Conservation (phyloP, 1,140 invertebrate species). For the Heliothis virescens region DNA sequence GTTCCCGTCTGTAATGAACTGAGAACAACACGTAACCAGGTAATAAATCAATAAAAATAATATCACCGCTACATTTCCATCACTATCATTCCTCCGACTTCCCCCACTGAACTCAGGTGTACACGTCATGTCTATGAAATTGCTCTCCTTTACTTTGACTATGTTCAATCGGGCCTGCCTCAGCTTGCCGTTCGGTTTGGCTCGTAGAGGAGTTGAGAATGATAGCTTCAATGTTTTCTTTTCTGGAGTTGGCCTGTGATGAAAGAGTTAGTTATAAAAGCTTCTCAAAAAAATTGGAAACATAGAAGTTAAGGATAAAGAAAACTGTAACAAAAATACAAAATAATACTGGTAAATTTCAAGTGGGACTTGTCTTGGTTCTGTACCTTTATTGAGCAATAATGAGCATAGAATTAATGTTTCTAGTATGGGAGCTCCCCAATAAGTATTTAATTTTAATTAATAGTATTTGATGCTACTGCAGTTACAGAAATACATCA, state of each 20-base stretch:
- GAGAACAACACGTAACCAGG: no score
- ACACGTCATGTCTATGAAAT: slow-evolving; percentile 70
- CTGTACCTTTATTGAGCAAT: no score
- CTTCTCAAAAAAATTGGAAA: neutral
- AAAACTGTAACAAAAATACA: no score
- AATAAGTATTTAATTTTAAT: no score
- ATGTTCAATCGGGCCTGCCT: slow-evolving; percentile 67
- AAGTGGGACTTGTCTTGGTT: no score
- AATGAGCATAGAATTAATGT: no score
- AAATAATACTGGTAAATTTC: no score
- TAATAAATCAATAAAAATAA: neutral
- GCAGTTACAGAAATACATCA: no score
- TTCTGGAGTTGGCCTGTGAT: slow-evolving; percentile 70
- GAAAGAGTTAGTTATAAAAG: slow-evolving; percentile 28
- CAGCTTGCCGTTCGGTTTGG: slow-evolving; percentile 57
- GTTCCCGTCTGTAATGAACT: no score
- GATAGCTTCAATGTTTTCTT: slow-evolving; percentile 66
- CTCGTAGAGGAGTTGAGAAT: slow-evolving; percentile 58
- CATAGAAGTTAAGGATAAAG: neutral
- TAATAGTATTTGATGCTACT: no score
- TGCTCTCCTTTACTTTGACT: slow-evolving; percentile 58
- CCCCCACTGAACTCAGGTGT: slow-evolving; percentile 64
- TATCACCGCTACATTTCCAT: slow-evolving; percentile 51
- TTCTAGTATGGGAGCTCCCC: no score
- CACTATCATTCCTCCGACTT: slow-evolving; percentile 27